phyloP scores from a whole-genome alignment of 2,113 vertebrate species.

The Arizona elegans region DNA sequence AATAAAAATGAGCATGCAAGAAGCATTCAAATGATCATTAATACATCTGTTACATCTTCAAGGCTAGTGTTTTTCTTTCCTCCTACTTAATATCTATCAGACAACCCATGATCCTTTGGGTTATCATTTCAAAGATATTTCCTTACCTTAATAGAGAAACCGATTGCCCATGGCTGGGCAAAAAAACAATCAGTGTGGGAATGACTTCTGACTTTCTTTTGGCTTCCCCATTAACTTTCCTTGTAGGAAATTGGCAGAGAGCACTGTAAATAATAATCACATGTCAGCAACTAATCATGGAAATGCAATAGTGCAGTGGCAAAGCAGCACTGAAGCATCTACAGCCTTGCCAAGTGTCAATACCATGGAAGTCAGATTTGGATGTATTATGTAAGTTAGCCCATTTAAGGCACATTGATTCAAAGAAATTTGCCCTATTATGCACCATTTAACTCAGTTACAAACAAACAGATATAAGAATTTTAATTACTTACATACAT shows the following conservation, averaged over 20 bases:
- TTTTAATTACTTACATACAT: too few species aligned
- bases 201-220: not conserved
- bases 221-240: not conserved
- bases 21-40: not conserved
- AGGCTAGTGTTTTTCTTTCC: not conserved
- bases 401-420: too few species aligned
- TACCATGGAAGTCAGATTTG: too few species aligned
- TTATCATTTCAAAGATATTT: not conserved
- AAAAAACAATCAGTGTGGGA: not conserved
- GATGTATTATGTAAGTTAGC: too few species aligned
- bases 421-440: too few species aligned
- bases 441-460: too few species aligned
- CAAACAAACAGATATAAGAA: too few species aligned
- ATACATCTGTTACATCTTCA: not conserved
- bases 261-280: not conserved
- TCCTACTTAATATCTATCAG: not conserved
- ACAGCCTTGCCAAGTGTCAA: too few species aligned
- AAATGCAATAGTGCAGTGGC: not conserved
- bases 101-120: not conserved
- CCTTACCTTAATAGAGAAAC: not conserved
- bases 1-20: not conserved
- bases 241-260: not conserved
- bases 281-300: not conserved
- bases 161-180: not conserved
- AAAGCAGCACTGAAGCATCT: too few species aligned